Percentiles rank a stretch among this genome's conserved stretches.
Conservation (phyloP, 2,113 vertebrate species). For the Halcyon senegalensis region DNA sequence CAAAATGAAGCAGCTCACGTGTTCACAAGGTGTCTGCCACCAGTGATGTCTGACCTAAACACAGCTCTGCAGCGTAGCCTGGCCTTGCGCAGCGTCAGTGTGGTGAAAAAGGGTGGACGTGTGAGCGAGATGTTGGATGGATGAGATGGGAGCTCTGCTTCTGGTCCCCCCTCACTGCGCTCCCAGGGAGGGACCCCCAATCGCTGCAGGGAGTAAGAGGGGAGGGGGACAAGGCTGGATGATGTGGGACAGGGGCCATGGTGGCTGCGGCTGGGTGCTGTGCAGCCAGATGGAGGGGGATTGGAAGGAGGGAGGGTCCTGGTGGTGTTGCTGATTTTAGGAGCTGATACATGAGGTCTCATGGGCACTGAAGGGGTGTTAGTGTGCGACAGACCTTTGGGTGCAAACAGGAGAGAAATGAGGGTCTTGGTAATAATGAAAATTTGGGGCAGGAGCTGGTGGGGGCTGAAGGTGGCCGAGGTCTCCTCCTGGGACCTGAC, state of each 20-base stretch:
- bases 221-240: neutral
- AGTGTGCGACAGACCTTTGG: neutral
- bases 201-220: neutral
- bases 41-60: neutral
- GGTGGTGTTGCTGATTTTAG: rapidly evolving
- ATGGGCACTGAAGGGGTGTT: rapidly evolving
- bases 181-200: rapidly evolving
- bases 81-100: rapidly evolving
- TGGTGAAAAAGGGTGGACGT: rapidly evolving
- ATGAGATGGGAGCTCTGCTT: neutral
- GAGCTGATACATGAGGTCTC: neutral
- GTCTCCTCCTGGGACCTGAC: neutral
- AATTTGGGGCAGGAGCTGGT: neutral
- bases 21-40: rapidly evolving
- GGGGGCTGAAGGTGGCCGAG: rapidly evolving
- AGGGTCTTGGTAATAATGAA: neutral
- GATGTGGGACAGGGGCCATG: rapidly evolving
- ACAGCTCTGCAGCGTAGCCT: rapidly evolving
- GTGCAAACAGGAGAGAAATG: neutral
- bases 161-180: rapidly evolving
- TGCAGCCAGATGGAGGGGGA: neutral
- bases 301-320: neutral
- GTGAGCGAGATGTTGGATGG: neutral
- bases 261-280: neutral
- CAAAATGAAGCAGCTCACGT: rapidly evolving